Percentiles rank a stretch among this genome's conserved stretches.
Conservation (phyloP, 2,113 vertebrate species). For the Oenanthe oenanthe region DNA sequence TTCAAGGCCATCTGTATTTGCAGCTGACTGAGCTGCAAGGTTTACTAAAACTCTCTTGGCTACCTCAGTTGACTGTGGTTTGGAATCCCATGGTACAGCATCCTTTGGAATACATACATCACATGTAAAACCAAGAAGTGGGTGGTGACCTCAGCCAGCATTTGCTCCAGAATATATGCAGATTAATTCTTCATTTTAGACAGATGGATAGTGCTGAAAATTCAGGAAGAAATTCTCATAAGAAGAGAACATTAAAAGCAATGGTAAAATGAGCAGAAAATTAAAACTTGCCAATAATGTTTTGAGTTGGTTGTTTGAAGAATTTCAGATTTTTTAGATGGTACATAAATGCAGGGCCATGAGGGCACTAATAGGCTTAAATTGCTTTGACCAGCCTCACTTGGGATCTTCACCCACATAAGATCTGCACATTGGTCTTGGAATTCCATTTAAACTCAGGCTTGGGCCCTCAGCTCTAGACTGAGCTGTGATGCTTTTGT, state of each 20-base stretch:
- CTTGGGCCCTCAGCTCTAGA: neutral
- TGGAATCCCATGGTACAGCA: neutral
- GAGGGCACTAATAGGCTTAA: neutral
- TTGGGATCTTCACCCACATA: neutral
- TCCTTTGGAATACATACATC: neutral
- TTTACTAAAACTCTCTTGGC: neutral
- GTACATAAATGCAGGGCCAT: neutral
- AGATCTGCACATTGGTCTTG: neutral
- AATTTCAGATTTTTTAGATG: constrained; percentile 6
- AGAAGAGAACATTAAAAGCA: neutral
- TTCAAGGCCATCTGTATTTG: neutral
- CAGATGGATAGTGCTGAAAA: neutral
- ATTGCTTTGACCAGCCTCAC: neutral
- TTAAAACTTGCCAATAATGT: neutral
- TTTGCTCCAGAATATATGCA: neutral
- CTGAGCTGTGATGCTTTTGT: neutral
- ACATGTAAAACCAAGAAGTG: neutral
- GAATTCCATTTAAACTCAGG: neutral
- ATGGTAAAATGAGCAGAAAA: neutral
- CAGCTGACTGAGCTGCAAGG: neutral
- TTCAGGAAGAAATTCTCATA: neutral
- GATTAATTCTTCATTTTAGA: neutral
- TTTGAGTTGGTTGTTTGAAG: neutral
- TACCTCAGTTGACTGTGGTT: neutral
- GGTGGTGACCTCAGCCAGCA: neutral